Evolutionary conservation across 1,140 invertebrate species (phyloP).

Genomic region (Zaprionus camerounensis): DNA sequence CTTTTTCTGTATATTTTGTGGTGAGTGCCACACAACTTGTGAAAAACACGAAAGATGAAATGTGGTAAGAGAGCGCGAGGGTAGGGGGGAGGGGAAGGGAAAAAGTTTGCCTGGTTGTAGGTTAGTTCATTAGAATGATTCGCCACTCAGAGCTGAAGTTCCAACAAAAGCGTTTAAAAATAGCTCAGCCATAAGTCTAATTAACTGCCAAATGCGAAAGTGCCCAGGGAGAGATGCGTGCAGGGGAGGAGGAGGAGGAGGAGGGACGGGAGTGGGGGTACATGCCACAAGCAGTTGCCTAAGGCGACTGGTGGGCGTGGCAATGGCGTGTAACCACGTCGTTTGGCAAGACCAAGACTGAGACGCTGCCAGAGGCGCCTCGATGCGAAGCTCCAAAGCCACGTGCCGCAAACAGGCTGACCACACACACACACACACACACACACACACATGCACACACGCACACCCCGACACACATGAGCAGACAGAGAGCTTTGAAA

Average conservation of each 20-base stretch:
- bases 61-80: background rate
- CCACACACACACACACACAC: slow-evolving; percentile 29
- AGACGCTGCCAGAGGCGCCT: background rate
- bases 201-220: slow-evolving; percentile 39
- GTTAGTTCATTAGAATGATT: slow-evolving; percentile 45
- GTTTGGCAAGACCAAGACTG: slow-evolving; percentile 26
- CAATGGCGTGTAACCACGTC: slow-evolving; percentile 48
- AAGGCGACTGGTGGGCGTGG: slow-evolving; percentile 2
- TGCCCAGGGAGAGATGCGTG: background rate
- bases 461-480: background rate
- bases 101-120: slow-evolving; percentile 18
- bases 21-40: slow-evolving; percentile 10
- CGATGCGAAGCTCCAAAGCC: slow-evolving; percentile 4
- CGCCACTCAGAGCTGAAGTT: slow-evolving; percentile 16
- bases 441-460: background rate
- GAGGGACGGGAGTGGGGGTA: background rate
- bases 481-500: slow-evolving; percentile 17
- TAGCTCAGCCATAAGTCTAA: slow-evolving; percentile 52
- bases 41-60: slow-evolving; percentile 4
- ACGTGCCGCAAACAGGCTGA: slow-evolving; percentile 49
- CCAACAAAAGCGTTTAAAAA: slow-evolving; percentile 43
- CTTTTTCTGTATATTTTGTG: slow-evolving; percentile 21
- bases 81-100: background rate
- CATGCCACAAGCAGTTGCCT: slow-evolving; percentile 1
- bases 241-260: too few species aligned